Evolutionary conservation across 64 coral and sea anemone genomes (phyloP).

Genomic region (Pocillopora damicornis): DNA sequence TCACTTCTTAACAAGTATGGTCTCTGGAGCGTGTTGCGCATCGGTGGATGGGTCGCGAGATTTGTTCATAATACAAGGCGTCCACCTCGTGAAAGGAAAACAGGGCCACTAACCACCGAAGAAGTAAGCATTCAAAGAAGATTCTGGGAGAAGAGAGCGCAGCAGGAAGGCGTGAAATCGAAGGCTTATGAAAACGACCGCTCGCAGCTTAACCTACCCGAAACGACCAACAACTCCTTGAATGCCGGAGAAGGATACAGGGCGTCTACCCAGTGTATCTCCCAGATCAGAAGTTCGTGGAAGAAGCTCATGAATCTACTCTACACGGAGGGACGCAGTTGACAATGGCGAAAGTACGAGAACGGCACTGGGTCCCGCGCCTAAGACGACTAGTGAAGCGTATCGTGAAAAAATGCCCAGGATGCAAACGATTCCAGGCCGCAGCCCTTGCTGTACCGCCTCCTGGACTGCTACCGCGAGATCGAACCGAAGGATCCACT

Average conservation of each 20-base stretch:
- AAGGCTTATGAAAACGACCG: constrained; percentile 4
- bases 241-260: constrained; percentile 33
- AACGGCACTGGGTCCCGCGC: constrained; percentile 18
- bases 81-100: constrained; percentile 24
- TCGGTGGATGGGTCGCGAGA: constrained; percentile 6
- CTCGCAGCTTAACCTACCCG: constrained; percentile 12
- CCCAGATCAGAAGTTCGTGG: constrained; percentile 47
- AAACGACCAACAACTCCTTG: constrained; percentile 29
- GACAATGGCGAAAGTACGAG: constrained; percentile 22
- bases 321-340: constrained; percentile 53
- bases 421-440: constrained; percentile 43
- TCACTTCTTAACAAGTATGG: constrained; percentile 25
- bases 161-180: constrained; percentile 4
- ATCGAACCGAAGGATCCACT: constrained; percentile 12
- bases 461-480: constrained; percentile 24
- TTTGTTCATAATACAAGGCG: constrained; percentile 12
- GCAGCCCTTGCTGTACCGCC: constrained; percentile 19
- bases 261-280: constrained; percentile 29
- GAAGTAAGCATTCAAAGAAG: constrained; percentile 6
- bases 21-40: constrained; percentile 3
- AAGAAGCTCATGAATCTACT: constrained; percentile 20
- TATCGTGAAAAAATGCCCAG: constrained; percentile 13
- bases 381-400: constrained; percentile 43
- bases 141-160: constrained; percentile 34
- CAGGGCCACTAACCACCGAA: constrained; percentile 30